Conservation (phyloP, 2,113 vertebrate species). For the Cololabis saira region DNA sequence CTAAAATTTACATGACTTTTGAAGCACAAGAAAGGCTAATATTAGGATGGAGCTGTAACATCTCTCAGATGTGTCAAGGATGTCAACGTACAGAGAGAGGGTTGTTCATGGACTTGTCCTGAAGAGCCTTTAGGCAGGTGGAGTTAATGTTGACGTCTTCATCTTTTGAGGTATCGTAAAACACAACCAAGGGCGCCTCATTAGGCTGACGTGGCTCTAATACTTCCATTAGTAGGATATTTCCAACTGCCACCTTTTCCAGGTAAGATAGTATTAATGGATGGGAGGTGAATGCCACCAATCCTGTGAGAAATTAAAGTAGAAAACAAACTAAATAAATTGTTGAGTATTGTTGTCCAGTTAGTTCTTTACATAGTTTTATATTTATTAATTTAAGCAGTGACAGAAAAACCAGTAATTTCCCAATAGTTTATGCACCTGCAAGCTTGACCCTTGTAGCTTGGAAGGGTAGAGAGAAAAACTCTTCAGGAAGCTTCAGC, state of each 20-base stretch:
- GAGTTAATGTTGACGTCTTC: conserved; percentile 92
- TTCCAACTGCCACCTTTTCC: conserved; percentile 84
- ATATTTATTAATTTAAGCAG: no score
- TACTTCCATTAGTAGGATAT: conserved; percentile 91
- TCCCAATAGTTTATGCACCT: conserved; percentile 79
- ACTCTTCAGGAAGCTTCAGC: conserved; percentile 83
- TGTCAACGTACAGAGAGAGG: conserved; percentile 83
- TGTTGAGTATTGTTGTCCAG: no score
- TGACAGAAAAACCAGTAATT: no score
- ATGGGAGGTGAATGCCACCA: conserved; percentile 87
- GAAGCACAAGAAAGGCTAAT: background rate
- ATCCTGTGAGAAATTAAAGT: conserved; percentile 71
- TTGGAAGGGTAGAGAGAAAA: conserved; percentile 89
- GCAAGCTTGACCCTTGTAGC: conserved; percentile 89
- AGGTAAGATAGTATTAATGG: conserved; percentile 83
- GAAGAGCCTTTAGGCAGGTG: conserved; percentile 85
- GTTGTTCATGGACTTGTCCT: conserved; percentile 86
- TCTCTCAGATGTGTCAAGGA: background rate
- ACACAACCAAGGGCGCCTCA: conserved; percentile 84
- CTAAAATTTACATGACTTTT: no score
- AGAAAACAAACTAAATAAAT: background rate
- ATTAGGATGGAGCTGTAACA: background rate
- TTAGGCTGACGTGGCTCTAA: conserved; percentile 76
- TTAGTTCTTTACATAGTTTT: no score
- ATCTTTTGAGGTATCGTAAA: conserved; percentile 93